phyloP scores from a whole-genome alignment of 2,113 vertebrate genomes.

The Grallaria varia region DNA sequence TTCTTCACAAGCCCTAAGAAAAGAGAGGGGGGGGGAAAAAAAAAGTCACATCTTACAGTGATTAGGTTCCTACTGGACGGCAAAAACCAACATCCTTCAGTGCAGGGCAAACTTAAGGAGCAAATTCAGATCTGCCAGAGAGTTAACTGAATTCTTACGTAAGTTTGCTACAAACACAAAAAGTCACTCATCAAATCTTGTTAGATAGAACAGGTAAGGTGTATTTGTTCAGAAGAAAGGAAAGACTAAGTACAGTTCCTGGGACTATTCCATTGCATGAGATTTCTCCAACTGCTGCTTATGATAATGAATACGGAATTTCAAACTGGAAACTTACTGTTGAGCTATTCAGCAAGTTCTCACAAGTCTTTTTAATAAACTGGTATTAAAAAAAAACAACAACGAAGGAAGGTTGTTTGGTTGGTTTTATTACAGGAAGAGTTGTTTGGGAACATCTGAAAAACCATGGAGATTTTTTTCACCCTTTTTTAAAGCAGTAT shows the following conservation, averaged over 20 bases:
- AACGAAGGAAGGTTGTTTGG: not conserved
- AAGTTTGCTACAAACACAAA: not conserved
- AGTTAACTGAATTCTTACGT: not conserved
- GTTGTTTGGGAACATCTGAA: not conserved
- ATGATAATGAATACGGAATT: not conserved
- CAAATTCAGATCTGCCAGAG: not conserved
- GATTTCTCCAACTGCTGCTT: not conserved
- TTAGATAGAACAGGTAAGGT: not conserved
- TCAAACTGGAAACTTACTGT: not conserved
- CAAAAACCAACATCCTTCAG: not conserved
- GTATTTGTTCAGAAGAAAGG: not conserved
- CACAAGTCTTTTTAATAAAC: not conserved
- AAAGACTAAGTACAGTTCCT: not conserved
- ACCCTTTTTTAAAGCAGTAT: not conserved
- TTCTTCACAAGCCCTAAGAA: slow-evolving; percentile 92
- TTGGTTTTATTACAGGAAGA: not conserved
- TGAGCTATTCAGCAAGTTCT: not conserved
- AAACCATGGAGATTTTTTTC: too few species aligned
- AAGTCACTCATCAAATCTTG: not conserved
- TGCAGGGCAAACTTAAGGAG: not conserved
- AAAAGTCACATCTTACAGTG: not conserved
- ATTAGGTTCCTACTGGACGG: not conserved
- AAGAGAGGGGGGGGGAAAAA: not conserved
- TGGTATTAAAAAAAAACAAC: not conserved
- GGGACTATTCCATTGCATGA: not conserved